These are phyloP conservation scores for Channa argus DNA, from an alignment of 2,113 vertebrate species.

Conservation along the genomic window DNA sequence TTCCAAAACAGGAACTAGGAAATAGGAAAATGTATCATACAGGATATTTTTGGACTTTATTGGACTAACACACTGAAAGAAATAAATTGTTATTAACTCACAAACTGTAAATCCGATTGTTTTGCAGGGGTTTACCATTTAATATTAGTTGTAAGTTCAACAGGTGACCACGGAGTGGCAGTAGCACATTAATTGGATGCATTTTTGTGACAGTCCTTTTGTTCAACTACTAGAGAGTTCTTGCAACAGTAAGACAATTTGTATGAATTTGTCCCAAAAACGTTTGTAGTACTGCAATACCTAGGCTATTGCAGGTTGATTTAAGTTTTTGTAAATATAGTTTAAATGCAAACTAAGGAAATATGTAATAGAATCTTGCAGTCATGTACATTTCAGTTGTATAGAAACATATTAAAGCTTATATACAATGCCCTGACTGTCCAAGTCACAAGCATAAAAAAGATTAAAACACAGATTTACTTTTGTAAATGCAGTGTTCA, in stretches of 20 bases:
- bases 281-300: too few species aligned
- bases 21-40: too few species aligned
- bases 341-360: not conserved
- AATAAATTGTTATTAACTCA: too few species aligned
- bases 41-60: too few species aligned
- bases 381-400: constrained; percentile 1
- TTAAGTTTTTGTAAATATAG: not conserved
- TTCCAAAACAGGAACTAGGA: too few species aligned
- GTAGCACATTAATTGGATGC: constrained; percentile 22
- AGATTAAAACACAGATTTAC: not conserved
- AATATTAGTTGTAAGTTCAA: not conserved
- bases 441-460: not conserved
- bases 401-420: constrained; percentile 1
- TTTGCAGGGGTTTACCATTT: not conserved
- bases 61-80: too few species aligned
- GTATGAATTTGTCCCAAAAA: not conserved
- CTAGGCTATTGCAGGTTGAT: not conserved
- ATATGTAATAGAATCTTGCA: not conserved
- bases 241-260: not conserved
- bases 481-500: not conserved
- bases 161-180: constrained; percentile 51
- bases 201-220: not conserved
- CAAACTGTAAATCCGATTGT: too few species aligned
- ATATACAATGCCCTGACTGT: not conserved
- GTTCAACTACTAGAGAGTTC: too few species aligned